Evolutionary conservation across 2,888 invertebrate genomes (phyloP).

Genomic region (Ceriagrion tenellum): DNA sequence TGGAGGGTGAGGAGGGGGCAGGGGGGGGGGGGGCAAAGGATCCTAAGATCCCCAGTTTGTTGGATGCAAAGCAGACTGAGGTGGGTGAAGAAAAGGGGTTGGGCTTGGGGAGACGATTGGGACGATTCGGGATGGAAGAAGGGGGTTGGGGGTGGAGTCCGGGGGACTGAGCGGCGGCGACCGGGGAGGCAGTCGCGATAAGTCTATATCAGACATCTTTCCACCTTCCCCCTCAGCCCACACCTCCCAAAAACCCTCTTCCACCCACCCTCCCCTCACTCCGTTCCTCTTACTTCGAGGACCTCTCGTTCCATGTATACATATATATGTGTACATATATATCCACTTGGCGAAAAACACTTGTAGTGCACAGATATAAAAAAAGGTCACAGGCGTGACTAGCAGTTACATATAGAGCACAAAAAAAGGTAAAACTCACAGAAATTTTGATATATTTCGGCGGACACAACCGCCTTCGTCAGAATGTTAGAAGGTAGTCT

Average conservation of each 20-base stretch:
- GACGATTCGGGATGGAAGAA: neutral
- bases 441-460: no score
- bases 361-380: no score
- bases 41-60: neutral
- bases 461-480: no score
- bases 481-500: no score
- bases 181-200: neutral
- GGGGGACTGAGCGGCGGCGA: neutral
- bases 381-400: no score
- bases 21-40: neutral
- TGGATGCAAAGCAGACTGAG: conserved; percentile 24
- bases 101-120: neutral
- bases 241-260: neutral
- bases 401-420: no score
- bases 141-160: neutral
- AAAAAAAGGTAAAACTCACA: no score
- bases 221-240: no score
- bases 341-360: no score
- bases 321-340: no score
- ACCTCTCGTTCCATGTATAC: neutral
- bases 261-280: neutral
- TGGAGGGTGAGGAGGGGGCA: no score
- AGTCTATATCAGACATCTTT: neutral
- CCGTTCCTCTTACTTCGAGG: neutral
- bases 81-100: neutral